Evolutionary conservation across 2,113 vertebrate genomes (phyloP).

Genomic region (Hippocampus zosterae): DNA sequence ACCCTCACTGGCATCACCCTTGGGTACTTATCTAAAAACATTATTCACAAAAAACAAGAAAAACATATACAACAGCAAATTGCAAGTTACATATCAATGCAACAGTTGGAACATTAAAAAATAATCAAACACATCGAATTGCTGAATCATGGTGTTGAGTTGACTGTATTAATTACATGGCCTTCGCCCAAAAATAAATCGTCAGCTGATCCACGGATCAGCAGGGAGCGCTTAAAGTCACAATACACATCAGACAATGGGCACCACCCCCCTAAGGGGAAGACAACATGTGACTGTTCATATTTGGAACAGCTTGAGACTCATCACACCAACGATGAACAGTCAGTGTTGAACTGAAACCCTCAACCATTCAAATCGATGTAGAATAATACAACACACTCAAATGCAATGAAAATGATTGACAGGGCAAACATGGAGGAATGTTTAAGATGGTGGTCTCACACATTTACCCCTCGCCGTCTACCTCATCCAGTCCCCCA

Average conservation of each 20-base stretch:
- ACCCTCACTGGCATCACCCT: background rate
- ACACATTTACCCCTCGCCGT: background rate
- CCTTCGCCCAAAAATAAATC: background rate
- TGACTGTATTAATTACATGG: background rate
- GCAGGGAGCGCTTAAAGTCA: background rate
- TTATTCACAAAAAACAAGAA: too few relatives aligned
- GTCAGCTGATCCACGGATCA: background rate
- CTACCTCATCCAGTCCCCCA: background rate
- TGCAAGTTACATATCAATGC: too few relatives aligned
- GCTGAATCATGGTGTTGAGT: background rate
- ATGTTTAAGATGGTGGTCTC: background rate
- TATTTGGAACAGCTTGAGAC: conserved; percentile 17
- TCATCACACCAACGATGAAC: conserved; percentile 4
- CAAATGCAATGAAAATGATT: background rate
- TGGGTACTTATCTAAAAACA: background rate
- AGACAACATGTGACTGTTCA: background rate
- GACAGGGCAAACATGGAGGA: background rate
- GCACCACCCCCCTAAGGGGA: background rate
- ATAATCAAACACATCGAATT: background rate
- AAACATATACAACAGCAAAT: too few relatives aligned
- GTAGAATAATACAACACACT: background rate
- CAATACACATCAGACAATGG: background rate
- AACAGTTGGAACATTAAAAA: background rate
- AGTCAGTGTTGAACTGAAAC: background rate
- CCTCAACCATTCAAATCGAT: background rate